Evolutionary conservation across 2,888 invertebrate genomes (phyloP).

Genomic region (Idaea dimidiata): DNA sequence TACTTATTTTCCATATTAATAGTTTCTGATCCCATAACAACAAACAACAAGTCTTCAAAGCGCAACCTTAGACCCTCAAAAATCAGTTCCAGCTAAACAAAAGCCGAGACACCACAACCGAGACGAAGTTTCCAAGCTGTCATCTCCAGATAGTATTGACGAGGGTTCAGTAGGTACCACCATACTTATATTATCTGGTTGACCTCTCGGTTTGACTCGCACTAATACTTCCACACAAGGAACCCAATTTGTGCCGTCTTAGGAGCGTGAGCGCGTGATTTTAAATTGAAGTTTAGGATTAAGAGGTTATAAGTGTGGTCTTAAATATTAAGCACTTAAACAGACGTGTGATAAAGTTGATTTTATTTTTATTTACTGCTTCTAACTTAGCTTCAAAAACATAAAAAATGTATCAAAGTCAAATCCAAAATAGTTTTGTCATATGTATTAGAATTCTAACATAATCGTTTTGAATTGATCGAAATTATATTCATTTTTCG

Average conservation of each 20-base stretch:
- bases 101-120: neutral
- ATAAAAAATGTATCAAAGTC: neutral
- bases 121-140: constrained; percentile 42
- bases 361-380: neutral
- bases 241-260: neutral
- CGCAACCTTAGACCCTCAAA: neutral
- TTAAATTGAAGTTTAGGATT: neutral
- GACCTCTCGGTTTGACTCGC: constrained; percentile 51
- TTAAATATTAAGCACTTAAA: neutral
- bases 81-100: neutral
- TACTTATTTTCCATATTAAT: too few relatives aligned
- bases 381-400: neutral
- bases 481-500: too few relatives aligned
- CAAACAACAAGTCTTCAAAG: constrained; percentile 2
- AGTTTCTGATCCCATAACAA: neutral
- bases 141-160: constrained; percentile 59
- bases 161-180: constrained; percentile 60
- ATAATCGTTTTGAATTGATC: too few relatives aligned
- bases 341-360: neutral
- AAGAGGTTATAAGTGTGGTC: neutral
- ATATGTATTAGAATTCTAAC: too few relatives aligned
- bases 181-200: constrained; percentile 52
- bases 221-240: constrained; percentile 29
- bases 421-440: too few relatives aligned
- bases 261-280: neutral